These are phyloP conservation scores for Meloe dianella DNA, from an alignment of 2,888 invertebrate genomes.

Conservation along the genomic window DNA sequence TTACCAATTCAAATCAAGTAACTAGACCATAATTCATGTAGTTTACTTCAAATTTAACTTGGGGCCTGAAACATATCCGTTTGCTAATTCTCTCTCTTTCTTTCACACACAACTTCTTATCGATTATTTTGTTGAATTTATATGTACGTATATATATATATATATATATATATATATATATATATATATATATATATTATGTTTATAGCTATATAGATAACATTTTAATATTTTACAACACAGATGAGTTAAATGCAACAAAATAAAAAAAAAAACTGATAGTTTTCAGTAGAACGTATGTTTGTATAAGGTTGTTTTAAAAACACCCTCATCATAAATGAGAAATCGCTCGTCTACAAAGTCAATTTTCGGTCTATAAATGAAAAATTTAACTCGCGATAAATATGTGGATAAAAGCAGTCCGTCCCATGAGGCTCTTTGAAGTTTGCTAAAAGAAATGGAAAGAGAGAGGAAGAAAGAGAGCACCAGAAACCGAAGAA, in stretches of 20 bases:
- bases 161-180: too few species aligned
- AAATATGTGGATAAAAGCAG: conserved; percentile 18
- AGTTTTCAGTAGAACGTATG: too few species aligned
- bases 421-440: conserved; percentile 12
- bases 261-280: too few species aligned
- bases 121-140: conserved; percentile 43
- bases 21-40: conserved; percentile 51
- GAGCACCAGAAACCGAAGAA: neutral
- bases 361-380: conserved; percentile 27
- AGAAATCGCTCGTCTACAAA: conserved; percentile 9
- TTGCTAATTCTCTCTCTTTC: neutral
- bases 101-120: conserved; percentile 34
- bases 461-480: conserved; percentile 1
- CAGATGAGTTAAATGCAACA: neutral
- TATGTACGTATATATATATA: too few species aligned
- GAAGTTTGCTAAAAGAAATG: conserved; percentile 19
- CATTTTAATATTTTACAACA: neutral
- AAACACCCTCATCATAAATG: too few species aligned
- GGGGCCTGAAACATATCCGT: conserved; percentile 28
- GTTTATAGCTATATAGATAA: neutral
- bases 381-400: conserved; percentile 26
- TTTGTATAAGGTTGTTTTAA: too few species aligned
- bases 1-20: conserved; percentile 56
- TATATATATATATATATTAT: too few species aligned
- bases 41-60: conserved; percentile 48